Percentiles rank a stretch among this genome's conserved stretches.
Evolutionary conservation across 2,888 invertebrate species (phyloP).

Genomic region (Catocala fraxini): DNA sequence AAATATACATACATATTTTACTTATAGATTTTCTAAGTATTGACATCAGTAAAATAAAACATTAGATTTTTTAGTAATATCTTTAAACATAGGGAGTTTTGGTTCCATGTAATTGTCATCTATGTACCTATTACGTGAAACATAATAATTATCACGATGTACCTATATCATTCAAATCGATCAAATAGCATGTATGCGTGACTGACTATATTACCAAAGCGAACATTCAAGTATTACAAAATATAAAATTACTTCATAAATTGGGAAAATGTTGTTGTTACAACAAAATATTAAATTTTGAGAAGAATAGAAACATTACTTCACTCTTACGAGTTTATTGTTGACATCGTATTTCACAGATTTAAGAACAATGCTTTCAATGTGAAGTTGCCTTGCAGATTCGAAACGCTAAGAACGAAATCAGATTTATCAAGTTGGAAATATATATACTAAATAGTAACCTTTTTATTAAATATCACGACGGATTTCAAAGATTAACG

Average conservation of each 20-base stretch:
- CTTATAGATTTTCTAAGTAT: too few relatives aligned
- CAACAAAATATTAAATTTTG: constrained; percentile 38
- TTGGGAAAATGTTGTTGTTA: constrained; percentile 31
- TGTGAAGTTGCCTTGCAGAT: constrained; percentile 35
- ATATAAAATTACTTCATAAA: constrained; percentile 28
- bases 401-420: constrained; percentile 15
- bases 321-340: constrained; percentile 43
- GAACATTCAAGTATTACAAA: constrained; percentile 34
- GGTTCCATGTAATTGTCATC: neutral
- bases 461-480: too few relatives aligned
- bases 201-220: constrained; percentile 12
- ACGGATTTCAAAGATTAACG: too few relatives aligned
- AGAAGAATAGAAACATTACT: constrained; percentile 44
- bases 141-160: constrained; percentile 21
- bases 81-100: neutral
- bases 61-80: too few relatives aligned
- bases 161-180: constrained; percentile 7
- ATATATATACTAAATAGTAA: too few relatives aligned
- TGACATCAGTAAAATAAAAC: too few relatives aligned
- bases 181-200: neutral
- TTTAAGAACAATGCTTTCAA: constrained; percentile 44
- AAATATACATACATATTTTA: too few relatives aligned
- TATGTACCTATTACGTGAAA: constrained; percentile 4
- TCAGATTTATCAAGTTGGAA: neutral
- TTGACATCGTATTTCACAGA: constrained; percentile 43